Base-by-base conservation (phyloP, 2,888 invertebrate genomes). In the Brassicogethes aeneus region DNA sequence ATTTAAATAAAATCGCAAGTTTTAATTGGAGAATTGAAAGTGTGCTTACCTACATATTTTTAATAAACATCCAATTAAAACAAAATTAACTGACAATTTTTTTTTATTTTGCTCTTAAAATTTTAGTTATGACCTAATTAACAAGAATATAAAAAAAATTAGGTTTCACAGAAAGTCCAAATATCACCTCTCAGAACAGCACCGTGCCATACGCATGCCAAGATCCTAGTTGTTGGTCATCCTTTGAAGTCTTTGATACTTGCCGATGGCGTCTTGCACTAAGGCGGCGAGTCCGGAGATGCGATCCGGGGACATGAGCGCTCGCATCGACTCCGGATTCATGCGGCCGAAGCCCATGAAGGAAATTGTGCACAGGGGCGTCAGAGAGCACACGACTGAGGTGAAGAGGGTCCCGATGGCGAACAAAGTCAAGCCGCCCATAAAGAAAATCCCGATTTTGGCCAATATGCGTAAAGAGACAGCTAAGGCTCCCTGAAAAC, bases 251-350 rank as follows among this genome's bases (percentile, higher is more conserved):
- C 63, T 50, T 44, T 68, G 65, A 54, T 79, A 81, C 55, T 78
- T 78, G 38, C 77, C 73, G 40, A 81, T 72, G 2, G 80, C 80
- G 23, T 70, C 74, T 52, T 75, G 73, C 1, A 81, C 76, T 32
- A 80, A 71, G 3, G 72, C 69, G 2, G 79, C 75, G 0, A 78
- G 75, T 2, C 70, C 66, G 16, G 77, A 72, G 23, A 82, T 69
- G 17, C 71, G 70, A 34, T 80, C 79, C 1, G 77, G 74, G 0
- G 74, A 75, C 48, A 80, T 71, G 7, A 76, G 63, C 0, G 74
- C 61, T 15, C 77, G 69, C 61, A 80, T 73, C 42, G 79, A 69
- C 51, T 72, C 70, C 31, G 65, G 63, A 42, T 65, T 60, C 17
- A 68, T 47, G 5, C 51, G 50, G 31, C 55, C 52, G 43, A 68